Evolutionary conservation across 2,888 invertebrate genomes (phyloP).

Genomic region (Junonia oenone): DNA sequence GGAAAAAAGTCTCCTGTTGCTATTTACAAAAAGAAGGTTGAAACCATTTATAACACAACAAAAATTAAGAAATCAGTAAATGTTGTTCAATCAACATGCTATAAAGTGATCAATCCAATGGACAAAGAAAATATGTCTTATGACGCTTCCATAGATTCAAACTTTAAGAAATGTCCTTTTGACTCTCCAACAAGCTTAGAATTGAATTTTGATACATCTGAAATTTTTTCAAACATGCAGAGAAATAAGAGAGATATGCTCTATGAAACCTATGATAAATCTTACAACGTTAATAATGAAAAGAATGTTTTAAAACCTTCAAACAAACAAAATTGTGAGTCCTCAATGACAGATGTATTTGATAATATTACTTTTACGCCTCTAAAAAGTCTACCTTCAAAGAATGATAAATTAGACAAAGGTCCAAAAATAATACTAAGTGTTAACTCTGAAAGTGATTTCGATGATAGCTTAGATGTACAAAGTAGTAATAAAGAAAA

Average conservation of each 20-base stretch:
- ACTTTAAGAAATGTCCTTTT: conserved; percentile 55
- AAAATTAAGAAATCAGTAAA: conserved; percentile 49
- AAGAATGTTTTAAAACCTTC: conserved; percentile 52
- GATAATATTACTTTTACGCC: conserved; percentile 69
- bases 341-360: conserved; percentile 51
- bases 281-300: conserved; percentile 34
- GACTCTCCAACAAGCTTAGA: conserved; percentile 53
- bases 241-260: conserved; percentile 39
- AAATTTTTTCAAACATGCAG: conserved; percentile 59
- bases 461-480: conserved; percentile 57
- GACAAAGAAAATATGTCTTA: conserved; percentile 52
- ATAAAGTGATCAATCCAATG: conserved; percentile 39
- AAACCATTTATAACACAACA: conserved; percentile 51
- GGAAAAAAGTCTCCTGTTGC: conserved; percentile 59
- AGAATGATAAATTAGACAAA: conserved; percentile 55
- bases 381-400: conserved; percentile 45
- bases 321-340: conserved; percentile 46
- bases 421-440: conserved; percentile 61
- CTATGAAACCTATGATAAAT: conserved; percentile 60
- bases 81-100: conserved; percentile 44
- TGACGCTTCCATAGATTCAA: conserved; percentile 43
- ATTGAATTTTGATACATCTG: conserved; percentile 60
- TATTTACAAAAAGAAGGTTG: conserved; percentile 58
- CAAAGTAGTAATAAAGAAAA: conserved; percentile 57
- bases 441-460: conserved; percentile 59